Evolutionary conservation across 2,113 vertebrate genomes (phyloP), one percentile per base, ranked within the genome.

Genomic region (Lepidothrix coronata): DNA sequence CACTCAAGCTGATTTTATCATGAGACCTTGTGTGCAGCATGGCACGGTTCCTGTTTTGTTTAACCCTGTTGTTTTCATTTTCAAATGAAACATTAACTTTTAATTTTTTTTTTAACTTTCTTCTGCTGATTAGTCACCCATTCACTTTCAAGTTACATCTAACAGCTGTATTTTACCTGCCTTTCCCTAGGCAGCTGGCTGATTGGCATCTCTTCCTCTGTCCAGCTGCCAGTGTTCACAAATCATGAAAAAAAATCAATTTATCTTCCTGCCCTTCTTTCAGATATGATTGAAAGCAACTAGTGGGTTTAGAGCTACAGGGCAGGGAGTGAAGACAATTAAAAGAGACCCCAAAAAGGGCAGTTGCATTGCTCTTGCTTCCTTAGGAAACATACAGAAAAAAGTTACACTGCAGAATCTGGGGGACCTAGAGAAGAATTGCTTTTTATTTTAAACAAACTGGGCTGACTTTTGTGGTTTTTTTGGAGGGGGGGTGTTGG

Each of bases 171-270:
- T 87, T 86, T 84, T 84, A 58, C 72, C 28, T 68, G 51, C 55
- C 23, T 91, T 83, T 94, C 68, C 20, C 55, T 49, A 49, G 67
- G 63, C 51, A 80, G 41, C 28, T 63, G 41, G 25, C 41, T 92
- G 80, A 77, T 86, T 41, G 68, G 68, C 87, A 86, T 37, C 11
- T 89, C n/a, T 41, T 83, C n/a, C 28, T 72, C 74, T 72, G 55
- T 88, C 68, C 68, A 86, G 63, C 55, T 92, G 76, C 91, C 84
- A 66, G 28, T 22, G 16, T 70, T 78, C 72, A 81, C 89, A 92
- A 94, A 91, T 94, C 28, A 74, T 62, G 35, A 74, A 85, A 87
- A 82, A 82, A 24, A 35, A n/a, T 27, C 24, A 49, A 54, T 89
- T 94, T 66, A 46, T 86, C 80, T 92, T 83, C 61, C 58, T 77